Conservation (phyloP, 2,888 invertebrate species). For the Patella depressa region DNA sequence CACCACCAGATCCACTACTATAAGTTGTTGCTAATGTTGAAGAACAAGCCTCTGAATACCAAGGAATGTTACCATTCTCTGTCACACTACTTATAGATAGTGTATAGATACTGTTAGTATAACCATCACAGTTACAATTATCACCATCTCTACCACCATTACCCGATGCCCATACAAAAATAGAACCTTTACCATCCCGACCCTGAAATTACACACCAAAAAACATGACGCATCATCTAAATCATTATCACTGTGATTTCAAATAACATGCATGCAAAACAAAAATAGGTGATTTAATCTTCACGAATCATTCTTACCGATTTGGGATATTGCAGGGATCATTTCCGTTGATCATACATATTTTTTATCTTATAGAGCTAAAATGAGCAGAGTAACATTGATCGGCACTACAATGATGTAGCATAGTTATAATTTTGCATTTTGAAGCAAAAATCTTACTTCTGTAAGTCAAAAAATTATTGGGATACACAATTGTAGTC, state of each 20-base stretch:
- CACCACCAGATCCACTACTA: conserved; percentile 91
- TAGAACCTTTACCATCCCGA: conserved; percentile 92
- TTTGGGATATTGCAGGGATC: too few relatives aligned
- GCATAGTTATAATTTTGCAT: too few relatives aligned
- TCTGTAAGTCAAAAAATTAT: too few relatives aligned
- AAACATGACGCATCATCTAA: neutral
- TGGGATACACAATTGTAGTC: too few relatives aligned
- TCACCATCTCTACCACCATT: conserved; percentile 91
- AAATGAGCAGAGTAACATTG: too few relatives aligned
- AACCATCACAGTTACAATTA: conserved; percentile 99
- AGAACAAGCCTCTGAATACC: conserved; percentile 97
- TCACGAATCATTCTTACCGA: too few relatives aligned
- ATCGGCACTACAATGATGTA: too few relatives aligned
- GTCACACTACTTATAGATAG: conserved; percentile 90
- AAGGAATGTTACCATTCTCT: conserved; percentile 81
- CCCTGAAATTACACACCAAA: conserved; percentile 76
- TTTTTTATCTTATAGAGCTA: too few relatives aligned
- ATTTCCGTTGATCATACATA: too few relatives aligned
- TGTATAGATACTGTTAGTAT: conserved; percentile 99
- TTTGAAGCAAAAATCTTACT: too few relatives aligned
- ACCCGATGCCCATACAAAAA: conserved; percentile 99
- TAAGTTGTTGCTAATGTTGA: conserved; percentile 98
- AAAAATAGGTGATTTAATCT: too few relatives aligned
- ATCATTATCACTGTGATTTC: neutral
- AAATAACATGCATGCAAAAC: neutral